Percentiles rank a stretch among this genome's conserved stretches.
Evolutionary conservation across 2,888 invertebrate genomes (phyloP).

Genomic region (Mythimna vitellina): DNA sequence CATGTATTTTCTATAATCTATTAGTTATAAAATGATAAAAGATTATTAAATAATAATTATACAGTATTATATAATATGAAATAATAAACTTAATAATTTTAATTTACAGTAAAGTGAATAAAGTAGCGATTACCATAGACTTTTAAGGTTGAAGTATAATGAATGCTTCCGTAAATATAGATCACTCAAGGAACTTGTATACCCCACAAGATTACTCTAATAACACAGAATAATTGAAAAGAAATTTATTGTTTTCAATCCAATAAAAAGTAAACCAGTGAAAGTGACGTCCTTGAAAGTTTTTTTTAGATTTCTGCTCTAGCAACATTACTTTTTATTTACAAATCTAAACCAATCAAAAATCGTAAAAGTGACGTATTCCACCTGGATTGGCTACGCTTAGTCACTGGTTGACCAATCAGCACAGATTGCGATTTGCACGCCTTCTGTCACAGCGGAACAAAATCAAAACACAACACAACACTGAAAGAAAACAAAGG

Average conservation of each 20-base stretch:
- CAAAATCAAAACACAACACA: slow-evolving; percentile 73
- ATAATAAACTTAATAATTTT: no score
- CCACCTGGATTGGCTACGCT: slow-evolving; percentile 43
- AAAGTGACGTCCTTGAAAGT: slow-evolving; percentile 52
- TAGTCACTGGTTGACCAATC: slow-evolving; percentile 57
- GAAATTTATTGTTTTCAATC: neutral
- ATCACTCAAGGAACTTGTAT: no score
- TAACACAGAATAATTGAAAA: neutral
- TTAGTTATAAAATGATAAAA: no score
- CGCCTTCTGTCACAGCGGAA: slow-evolving; percentile 69
- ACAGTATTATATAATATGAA: no score
- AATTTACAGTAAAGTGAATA: neutral
- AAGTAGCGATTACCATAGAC: slow-evolving; percentile 15
- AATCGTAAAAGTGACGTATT: slow-evolving; percentile 27
- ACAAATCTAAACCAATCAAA: slow-evolving; percentile 71
- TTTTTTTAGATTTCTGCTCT: slow-evolving; percentile 44
- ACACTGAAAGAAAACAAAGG: slow-evolving; percentile 79
- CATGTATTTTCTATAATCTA: no score
- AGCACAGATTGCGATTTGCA: slow-evolving; percentile 60
- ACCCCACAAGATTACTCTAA: neutral
- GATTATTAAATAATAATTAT: no score
- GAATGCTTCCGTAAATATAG: neutral
- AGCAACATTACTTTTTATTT: slow-evolving; percentile 69
- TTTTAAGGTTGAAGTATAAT: neutral
- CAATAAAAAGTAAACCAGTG: slow-evolving; percentile 28